Percentiles rank a stretch among this genome's conserved stretches.
Conservation (phyloP, 2,113 vertebrate genomes). For the Brachyistius frenatus region DNA sequence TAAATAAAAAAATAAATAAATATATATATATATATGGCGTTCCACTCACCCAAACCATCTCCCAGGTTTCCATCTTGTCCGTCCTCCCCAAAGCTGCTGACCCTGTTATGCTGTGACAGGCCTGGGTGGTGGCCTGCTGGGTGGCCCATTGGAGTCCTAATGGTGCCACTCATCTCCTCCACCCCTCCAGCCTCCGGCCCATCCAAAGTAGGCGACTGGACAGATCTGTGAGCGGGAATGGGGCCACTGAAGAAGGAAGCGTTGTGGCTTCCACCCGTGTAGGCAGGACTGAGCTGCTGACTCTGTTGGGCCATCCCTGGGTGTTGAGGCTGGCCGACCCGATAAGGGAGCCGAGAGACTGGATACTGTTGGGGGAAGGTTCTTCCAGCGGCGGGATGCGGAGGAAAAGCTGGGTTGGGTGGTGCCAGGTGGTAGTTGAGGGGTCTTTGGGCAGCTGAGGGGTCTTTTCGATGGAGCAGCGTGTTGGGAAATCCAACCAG, state of each 20-base stretch:
- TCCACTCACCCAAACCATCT: constrained; percentile 91
- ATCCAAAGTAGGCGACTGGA: constrained; percentile 92
- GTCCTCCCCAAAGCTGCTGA: constrained; percentile 94
- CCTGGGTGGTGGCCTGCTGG: constrained; percentile 84
- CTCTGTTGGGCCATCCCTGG: constrained; percentile 80
- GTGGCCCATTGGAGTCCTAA: constrained; percentile 90
- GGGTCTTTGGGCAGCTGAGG: constrained; percentile 88
- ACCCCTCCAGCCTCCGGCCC: constrained; percentile 85
- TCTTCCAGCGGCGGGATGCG: constrained; percentile 84
- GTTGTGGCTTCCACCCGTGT: constrained; percentile 80
- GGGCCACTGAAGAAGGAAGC: constrained; percentile 90
- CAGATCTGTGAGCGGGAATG: constrained; percentile 86
- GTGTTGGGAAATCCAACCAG: constrained; percentile 86
- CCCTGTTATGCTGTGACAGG: constrained; percentile 85
- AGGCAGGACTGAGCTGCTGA: constrained; percentile 91
- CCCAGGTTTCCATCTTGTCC: constrained; percentile 87
- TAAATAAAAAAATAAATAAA: no score
- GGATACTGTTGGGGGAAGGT: constrained; percentile 88
- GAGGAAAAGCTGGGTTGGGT: constrained; percentile 87
- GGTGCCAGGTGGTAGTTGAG: constrained; percentile 92
- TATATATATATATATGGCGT: not conserved
- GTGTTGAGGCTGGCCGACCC: constrained; percentile 86
- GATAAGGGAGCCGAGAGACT: constrained; percentile 89
- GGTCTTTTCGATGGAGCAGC: constrained; percentile 94
- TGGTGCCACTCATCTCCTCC: constrained; percentile 87